Conservation (phyloP, 1,140 invertebrate species). For the Euura saliciscinereae region DNA sequence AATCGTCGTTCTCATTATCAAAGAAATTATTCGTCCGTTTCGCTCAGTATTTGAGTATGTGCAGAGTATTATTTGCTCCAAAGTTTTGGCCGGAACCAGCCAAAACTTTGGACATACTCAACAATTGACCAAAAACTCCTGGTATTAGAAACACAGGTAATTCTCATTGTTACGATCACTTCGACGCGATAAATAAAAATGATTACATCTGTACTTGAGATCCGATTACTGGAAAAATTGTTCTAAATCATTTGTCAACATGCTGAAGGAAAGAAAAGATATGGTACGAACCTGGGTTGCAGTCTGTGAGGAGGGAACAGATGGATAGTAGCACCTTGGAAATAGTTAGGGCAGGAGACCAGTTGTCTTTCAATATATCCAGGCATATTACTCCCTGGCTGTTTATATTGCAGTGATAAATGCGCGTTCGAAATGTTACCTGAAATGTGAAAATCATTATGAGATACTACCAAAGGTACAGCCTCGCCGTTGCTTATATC, state of each 20-base stretch:
- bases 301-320: slow-evolving; percentile 94
- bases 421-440: slow-evolving; percentile 95
- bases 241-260: too few relatives aligned
- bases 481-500: background rate
- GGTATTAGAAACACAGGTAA: too few relatives aligned
- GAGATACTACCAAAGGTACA: slow-evolving; percentile 12
- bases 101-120: too few relatives aligned
- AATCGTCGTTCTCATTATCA: slow-evolving; percentile 23
- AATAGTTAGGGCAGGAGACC: slow-evolving; percentile 94
- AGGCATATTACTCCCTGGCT: slow-evolving; percentile 95
- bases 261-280: background rate
- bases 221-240: too few relatives aligned
- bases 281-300: slow-evolving; percentile 83
- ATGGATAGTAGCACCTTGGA: slow-evolving; percentile 94
- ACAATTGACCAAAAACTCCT: too few relatives aligned
- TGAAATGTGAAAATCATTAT: slow-evolving; percentile 50
- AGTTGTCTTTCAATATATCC: slow-evolving; percentile 95
- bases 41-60: too few relatives aligned
- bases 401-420: slow-evolving; percentile 98
- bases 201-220: too few relatives aligned
- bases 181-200: too few relatives aligned
- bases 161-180: too few relatives aligned
- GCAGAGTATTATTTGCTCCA: too few relatives aligned
- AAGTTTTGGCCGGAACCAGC: too few relatives aligned
- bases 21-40: too few relatives aligned